Evolutionary conservation across 2,113 vertebrate genomes (phyloP), one percentile per base, ranked within the genome.

Genomic region (Percopsis transmontana): DNA sequence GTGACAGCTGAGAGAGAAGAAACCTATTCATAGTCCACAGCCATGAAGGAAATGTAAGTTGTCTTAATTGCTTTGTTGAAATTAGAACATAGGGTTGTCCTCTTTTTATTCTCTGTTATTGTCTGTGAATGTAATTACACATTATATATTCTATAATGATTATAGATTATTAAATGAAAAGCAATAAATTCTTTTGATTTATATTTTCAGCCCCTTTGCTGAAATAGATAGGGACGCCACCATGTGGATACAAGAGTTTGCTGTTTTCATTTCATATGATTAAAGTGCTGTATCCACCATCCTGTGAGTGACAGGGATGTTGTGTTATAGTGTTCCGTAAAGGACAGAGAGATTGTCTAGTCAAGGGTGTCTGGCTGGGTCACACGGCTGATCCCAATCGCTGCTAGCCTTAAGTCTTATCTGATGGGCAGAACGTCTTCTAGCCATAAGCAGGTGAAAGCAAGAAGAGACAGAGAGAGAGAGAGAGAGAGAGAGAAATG

Each of bases 41-140:
- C 88, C 87, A 91, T 91, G 90, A 92, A 90, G 82, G 90, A 91
- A 90, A 85, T 91, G 90, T 92, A 87, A 91, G 89, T 92, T 77
- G 62, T 67, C 48, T 39, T 1, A 45, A 64, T 70, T 74, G 21
- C 38, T 66, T 68, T 79, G 2, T 51, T 58, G 19, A 40, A 23
- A 19, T 42, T 21, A 56, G 1, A 53, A 8, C 65, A 53, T 23
- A 21, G 15, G 13, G 2, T 21, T 41, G 23, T 18, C 38, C 12
- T 59, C 14, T 62, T 57, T 68, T 58, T 48, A 5, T 70, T 2
- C 72, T 50, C 2, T 20, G 10, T 20, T 51, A 16, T 33, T 33
- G 5, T 33, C 27, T 4, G 27, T 33, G 5, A 33, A 33, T 33
- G 27, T 4, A 33, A n/a, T n/a, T n/a, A n/a, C n/a, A n/a, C n/a